Conservation (phyloP, 2,888 invertebrate species). For the Criorhina ranunculi region DNA sequence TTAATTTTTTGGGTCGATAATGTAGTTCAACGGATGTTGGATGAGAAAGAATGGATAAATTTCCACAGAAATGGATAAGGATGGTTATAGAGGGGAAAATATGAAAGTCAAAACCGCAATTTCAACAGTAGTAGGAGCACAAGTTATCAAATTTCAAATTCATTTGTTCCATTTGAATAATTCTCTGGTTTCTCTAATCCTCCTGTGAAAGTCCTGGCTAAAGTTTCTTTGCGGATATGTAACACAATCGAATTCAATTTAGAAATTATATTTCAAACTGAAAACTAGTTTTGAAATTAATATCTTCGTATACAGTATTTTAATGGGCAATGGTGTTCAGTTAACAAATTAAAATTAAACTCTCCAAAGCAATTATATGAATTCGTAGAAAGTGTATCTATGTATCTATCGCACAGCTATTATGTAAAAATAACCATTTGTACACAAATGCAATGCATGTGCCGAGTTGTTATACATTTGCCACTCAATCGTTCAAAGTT, state of each 20-base stretch:
- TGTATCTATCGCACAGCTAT: no score
- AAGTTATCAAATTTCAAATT: neutral
- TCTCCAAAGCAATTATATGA: conserved; percentile 1
- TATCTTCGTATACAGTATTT: neutral
- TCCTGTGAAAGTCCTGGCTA: neutral
- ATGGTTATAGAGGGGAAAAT: no score
- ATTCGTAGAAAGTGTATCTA: conserved; percentile 6
- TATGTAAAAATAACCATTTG: no score
- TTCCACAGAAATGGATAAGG: no score
- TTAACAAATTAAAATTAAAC: conserved; percentile 41
- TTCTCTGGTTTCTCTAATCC: neutral
- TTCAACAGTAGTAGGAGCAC: neutral
- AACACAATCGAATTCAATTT: neutral
- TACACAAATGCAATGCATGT: neutral
- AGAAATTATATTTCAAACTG: neutral
- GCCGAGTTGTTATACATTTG: neutral
- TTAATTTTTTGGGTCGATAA: no score
- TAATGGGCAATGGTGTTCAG: conserved; percentile 14
- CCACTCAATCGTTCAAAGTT: conserved; percentile 10
- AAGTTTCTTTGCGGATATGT: neutral
- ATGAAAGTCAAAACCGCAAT: neutral
- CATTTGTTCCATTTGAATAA: no score
- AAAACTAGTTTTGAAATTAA: conserved; percentile 32
- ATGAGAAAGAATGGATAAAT: no score
- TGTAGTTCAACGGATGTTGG: no score